Base-by-base conservation (phyloP, 2,797 vertebrate genomes). In the Macrochelys suwanniensis region DNA sequence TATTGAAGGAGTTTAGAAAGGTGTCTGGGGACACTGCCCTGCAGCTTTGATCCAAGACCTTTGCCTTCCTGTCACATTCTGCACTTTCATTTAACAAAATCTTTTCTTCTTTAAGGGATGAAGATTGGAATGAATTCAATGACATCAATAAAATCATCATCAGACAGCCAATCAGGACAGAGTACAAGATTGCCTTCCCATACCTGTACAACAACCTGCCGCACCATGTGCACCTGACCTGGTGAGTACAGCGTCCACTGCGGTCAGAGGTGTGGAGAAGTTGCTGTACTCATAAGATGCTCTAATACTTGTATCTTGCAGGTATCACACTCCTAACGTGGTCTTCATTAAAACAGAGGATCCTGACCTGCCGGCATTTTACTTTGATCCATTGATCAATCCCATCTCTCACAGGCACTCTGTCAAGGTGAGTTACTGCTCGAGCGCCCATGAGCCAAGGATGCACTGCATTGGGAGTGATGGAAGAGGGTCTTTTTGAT, bases 71-170 rank as follows among this genome's bases (percentile, higher is more conserved):
- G 11, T 89, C 31, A 3, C 4, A 12, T 1, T 1, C 1, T 53
- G 21, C 84, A 79, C 79, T 17, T 53, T 80, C 4, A 0, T 31
- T 1, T 68, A 74, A 77, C 1, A 11, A 1, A 4, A 68, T 82
- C 1, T 92, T 86, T 12, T 91, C 92, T 26, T 90, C 47, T 95
- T 86, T 49, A 90, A 99, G 99, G 98, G 99, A 99, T 97, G 99
- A 99, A 98, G 99, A 99, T 97, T 99, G 99, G 99, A 99, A 99
- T 80, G 99, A 99, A 95, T 99, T 99, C 97, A 99, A 99, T 11
- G 99, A 99, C 97, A 99, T 99, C 98, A 99, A 99, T 98, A 99
- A 99, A 97, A 99, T 99, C 95, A 99, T 99, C 97, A 99, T 99
- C 96, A 98, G 99, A 57, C 99, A 99, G 98, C 99, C 99, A 0